Evolutionary conservation across 2,888 invertebrate genomes (phyloP).

Genomic region (Petrolisthes manimaculis): DNA sequence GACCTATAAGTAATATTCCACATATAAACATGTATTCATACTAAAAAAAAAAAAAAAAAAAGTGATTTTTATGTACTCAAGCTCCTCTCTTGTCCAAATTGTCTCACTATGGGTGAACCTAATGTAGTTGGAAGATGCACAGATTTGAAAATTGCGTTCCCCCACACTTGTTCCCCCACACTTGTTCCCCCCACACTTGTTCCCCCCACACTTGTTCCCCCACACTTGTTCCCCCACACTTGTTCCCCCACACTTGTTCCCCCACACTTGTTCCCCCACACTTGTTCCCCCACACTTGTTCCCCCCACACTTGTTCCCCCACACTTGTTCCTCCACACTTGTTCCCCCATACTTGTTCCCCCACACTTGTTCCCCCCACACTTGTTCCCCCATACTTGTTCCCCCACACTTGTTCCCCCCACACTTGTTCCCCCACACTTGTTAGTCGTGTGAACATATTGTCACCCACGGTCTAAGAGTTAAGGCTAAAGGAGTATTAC

Average conservation of each 20-base stretch:
- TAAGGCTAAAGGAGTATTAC: background rate
- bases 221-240: too few relatives aligned
- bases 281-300: background rate
- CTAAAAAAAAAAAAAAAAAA: too few relatives aligned
- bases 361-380: too few relatives aligned
- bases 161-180: background rate
- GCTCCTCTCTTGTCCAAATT: too few relatives aligned
- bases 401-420: background rate
- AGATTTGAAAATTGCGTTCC: background rate
- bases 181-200: background rate
- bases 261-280: constrained; percentile 8
- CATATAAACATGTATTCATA: too few relatives aligned
- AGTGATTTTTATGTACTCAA: too few relatives aligned
- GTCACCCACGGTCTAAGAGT: background rate
- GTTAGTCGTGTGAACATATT: background rate
- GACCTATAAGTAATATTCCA: too few relatives aligned
- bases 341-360: too few relatives aligned
- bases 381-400: too few relatives aligned
- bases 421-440: too few relatives aligned
- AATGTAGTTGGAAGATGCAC: too few relatives aligned
- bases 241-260: constrained; percentile 2
- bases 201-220: background rate
- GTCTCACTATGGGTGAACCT: too few relatives aligned
- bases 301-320: background rate
- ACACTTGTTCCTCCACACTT: background rate